Evolutionary conservation across 2,888 invertebrate species (phyloP).

Genomic region (Drosophila antonietae): DNA sequence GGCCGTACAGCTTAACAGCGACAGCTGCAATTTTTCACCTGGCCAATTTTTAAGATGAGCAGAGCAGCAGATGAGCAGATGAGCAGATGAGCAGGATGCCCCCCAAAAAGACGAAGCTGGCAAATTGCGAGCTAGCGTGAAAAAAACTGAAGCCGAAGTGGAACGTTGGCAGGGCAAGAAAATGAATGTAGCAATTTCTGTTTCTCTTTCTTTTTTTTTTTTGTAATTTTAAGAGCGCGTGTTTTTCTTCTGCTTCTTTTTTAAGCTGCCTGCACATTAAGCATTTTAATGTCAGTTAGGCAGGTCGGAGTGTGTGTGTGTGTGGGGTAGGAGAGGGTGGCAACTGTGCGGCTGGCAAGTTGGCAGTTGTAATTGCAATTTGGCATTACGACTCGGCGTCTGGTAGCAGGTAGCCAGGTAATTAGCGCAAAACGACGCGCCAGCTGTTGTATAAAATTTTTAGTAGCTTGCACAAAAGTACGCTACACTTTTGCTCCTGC

Average conservation of each 20-base stretch:
- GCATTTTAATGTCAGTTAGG: conserved; percentile 81
- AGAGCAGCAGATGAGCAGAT: conserved; percentile 11
- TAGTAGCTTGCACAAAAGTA: conserved; percentile 68
- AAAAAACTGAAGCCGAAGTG: background rate
- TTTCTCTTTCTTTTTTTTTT: conserved; percentile 30
- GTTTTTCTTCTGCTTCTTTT: conserved; percentile 39
- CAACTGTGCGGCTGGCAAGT: conserved; percentile 36
- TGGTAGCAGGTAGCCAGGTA: conserved; percentile 56
- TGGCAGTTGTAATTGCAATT: conserved; percentile 76
- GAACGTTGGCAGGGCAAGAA: conserved; percentile 9
- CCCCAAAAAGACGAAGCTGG: conserved; percentile 38
- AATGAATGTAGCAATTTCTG: conserved; percentile 55
- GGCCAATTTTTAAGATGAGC: conserved; percentile 82
- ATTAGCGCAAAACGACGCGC: conserved; percentile 78
- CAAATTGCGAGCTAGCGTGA: conserved; percentile 54
- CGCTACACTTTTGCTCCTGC: conserved; percentile 51
- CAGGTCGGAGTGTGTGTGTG: conserved; percentile 1
- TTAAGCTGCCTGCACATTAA: conserved; percentile 76
- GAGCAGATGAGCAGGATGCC: conserved; percentile 24
- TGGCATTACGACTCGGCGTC: conserved; percentile 70
- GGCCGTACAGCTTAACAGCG: conserved; percentile 49
- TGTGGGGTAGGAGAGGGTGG: background rate
- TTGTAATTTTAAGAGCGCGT: conserved; percentile 65
- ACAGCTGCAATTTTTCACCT: conserved; percentile 84
- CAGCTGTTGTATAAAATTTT: conserved; percentile 78